Base-by-base conservation (phyloP, 1,140 invertebrate species). In the Aphelinus certus region DNA sequence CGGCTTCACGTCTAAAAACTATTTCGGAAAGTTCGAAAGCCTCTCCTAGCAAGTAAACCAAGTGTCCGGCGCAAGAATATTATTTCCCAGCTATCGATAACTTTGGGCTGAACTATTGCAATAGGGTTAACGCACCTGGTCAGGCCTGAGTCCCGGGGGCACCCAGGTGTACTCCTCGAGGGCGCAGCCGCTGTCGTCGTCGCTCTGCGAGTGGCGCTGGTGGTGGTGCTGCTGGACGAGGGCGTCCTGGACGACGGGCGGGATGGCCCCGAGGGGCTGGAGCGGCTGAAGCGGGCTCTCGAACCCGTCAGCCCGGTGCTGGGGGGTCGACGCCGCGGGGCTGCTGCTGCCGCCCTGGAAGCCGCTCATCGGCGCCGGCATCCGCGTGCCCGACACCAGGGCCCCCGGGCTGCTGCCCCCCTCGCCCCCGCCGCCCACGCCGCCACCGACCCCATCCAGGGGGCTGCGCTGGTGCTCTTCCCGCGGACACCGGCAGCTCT, bases 111-210 rank as follows among this genome's bases (percentile, higher is more conserved):
- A 26, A 26, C 26, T 0, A 26, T 26, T 26, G 26, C n/a, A n/a
- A n/a, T n/a, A n/a, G n/a, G 0, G 26, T 26, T 26, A 26, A 26
- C 66, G 89, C 87, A 98, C 97, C 93, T 98, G 97, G 88, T 98
- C 97, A 7, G 97, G 96, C 87, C 96, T 92, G 3, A 98, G 90
- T 74, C 97, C 97, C 3, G 96, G 95, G 56, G 98, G 98, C 62
- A 98, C 96, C 97, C 97, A 99, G 0, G 96, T 97, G 88, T 99
- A 99, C 85, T 99, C 98, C 83, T 99, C 97, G 62, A 99, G 89
- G 3, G 97, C 96, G 84, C 97, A 99, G 6, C 97, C 97, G 62
- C 95, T 97, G 88, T 99, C 97, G 84, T 98, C 97, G 87, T 98
- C 97, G 62, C 95, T 97, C 81, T 97, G 96, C 2, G 95, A 97